Percentiles rank a stretch among this genome's conserved stretches.
Conservation (phyloP, 1,140 invertebrate genomes). For the Leptinotarsa lineolata region DNA sequence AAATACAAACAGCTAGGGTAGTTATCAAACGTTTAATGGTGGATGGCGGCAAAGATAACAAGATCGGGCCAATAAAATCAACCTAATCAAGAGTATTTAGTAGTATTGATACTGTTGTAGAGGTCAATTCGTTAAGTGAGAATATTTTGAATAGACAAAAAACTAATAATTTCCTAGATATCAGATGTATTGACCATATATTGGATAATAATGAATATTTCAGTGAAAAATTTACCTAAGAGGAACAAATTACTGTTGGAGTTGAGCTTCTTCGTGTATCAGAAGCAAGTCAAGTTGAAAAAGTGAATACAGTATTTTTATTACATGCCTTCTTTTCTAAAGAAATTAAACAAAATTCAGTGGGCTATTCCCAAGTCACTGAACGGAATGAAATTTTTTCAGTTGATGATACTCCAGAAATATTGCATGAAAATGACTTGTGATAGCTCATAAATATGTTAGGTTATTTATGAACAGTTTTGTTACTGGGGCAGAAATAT, state of each 20-base stretch:
- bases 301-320: conserved; percentile 40
- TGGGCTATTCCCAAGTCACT: conserved; percentile 37
- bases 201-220: conserved; percentile 52
- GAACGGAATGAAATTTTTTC: conserved; percentile 41
- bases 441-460: conserved; percentile 30
- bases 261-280: conserved; percentile 45
- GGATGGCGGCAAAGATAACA: too few species aligned
- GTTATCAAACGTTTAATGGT: too few species aligned
- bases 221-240: conserved; percentile 46
- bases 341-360: conserved; percentile 48
- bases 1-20: too few species aligned
- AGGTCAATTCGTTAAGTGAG: background rate
- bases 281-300: conserved; percentile 52
- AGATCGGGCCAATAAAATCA: too few species aligned
- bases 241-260: conserved; percentile 39
- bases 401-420: conserved; percentile 39
- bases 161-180: conserved; percentile 52
- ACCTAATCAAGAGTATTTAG: too few species aligned
- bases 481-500: conserved; percentile 19
- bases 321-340: conserved; percentile 49
- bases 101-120: too few species aligned
- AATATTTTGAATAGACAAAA: conserved; percentile 24
- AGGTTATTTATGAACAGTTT: conserved; percentile 35
- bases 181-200: conserved; percentile 54
- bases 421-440: conserved; percentile 43